Conservation (phyloP, 2,113 vertebrate species). For the Trachemys scripta region DNA sequence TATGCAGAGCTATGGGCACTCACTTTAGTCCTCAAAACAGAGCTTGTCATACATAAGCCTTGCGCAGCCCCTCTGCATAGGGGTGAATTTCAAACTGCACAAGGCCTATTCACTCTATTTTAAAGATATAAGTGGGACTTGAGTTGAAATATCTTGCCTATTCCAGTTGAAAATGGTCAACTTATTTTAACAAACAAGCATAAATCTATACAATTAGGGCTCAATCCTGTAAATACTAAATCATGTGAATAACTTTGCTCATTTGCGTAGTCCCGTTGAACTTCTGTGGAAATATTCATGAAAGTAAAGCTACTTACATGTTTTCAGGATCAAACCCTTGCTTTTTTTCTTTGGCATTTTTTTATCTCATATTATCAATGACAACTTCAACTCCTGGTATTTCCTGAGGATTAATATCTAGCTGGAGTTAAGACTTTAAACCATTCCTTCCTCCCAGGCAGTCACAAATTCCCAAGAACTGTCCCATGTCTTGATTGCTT, state of each 20-base stretch:
- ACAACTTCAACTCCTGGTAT: not conserved
- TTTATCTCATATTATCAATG: not conserved
- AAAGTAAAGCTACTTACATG: not conserved
- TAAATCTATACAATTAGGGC: not conserved
- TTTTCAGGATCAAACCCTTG: not conserved
- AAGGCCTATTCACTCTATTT: not conserved
- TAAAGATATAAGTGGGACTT: not conserved
- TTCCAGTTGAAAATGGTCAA: not conserved
- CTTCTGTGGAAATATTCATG: not conserved
- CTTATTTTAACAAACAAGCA: not conserved
- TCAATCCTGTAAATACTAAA: not conserved
- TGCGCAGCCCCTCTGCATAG: not conserved
- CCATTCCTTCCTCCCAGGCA: not conserved
- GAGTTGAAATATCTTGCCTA: not conserved
- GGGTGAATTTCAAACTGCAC: not conserved
- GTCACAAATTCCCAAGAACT: not conserved
- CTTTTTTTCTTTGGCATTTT: not conserved
- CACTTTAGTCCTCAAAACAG: not conserved
- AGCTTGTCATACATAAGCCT: not conserved
- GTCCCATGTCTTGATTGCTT: not conserved
- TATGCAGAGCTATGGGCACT: not conserved
- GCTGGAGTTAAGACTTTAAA: not conserved
- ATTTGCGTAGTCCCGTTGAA: not conserved
- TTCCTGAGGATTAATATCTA: not conserved
- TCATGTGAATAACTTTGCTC: not conserved